Evolutionary conservation across 2,797 vertebrate species (phyloP).

Genomic region (Neosalanx taihuensis): DNA sequence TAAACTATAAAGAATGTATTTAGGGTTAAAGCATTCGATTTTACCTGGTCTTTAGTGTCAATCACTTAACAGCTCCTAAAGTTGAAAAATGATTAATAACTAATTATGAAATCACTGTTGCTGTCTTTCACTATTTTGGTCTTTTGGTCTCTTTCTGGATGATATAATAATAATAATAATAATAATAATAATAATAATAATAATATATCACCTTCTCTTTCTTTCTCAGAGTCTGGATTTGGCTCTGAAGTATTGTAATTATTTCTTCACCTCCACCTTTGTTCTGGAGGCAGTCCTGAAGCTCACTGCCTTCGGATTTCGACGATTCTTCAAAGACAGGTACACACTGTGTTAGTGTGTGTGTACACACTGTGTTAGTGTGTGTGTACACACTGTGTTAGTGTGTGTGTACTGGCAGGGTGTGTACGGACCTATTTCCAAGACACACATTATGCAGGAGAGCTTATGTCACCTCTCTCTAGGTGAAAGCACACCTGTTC

Average conservation of each 20-base stretch:
- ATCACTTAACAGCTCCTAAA: too few relatives aligned
- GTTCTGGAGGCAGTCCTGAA: constrained; percentile 94
- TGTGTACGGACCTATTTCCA: background rate
- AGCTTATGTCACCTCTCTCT: background rate
- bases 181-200: too few relatives aligned
- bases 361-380: background rate
- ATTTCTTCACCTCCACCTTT: constrained; percentile 96
- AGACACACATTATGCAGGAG: background rate
- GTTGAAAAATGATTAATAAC: too few relatives aligned
- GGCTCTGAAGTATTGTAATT: constrained; percentile 97
- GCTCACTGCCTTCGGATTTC: constrained; percentile 91
- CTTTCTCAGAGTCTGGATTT: constrained; percentile 86
- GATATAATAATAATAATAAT: background rate
- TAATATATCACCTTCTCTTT: background rate
- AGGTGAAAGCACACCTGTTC: too few relatives aligned
- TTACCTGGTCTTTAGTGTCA: too few relatives aligned
- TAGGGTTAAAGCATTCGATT: too few relatives aligned
- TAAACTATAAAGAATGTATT: too few relatives aligned
- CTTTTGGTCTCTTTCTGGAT: constrained; percentile 31
- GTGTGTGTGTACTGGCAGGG: background rate
- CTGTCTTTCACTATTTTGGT: constrained; percentile 20
- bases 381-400: background rate
- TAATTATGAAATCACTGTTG: too few relatives aligned
- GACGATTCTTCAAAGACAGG: constrained; percentile 98
- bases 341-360: constrained; percentile 52